Base-by-base conservation (phyloP, 2,888 invertebrate genomes). In the Synanthedon myopaeformis region DNA sequence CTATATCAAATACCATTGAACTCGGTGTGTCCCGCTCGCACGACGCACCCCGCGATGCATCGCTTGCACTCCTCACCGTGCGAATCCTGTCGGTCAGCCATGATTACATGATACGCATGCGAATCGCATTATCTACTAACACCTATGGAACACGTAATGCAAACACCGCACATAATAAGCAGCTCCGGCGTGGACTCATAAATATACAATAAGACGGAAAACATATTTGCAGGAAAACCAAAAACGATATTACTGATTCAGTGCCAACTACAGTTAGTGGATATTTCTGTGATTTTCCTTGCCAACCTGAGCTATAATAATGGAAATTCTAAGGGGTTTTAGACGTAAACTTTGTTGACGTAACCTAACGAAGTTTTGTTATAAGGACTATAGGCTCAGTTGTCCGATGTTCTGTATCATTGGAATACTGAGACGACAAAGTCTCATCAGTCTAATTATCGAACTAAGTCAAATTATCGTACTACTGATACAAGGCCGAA, bases 1-100 rank as follows among this genome's bases (percentile, higher is more conserved):
- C 85, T 86, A 87, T 83, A 86, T 88, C 84, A 84, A 86, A 86
- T 86, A 86, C 84, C 88, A 85, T 82, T 88, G 88, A 88, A 88
- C 85, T 82, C 79, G 66, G 72, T 68, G 67, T 61, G 71, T 85
- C 85, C 64, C 74, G 61, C 76, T 86, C 78, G 62, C 75, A 69
- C 83, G 59, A 69, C 79, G 77, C 84, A 78, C 74, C 74, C 72
- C 60, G 63, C 64, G 63, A 63, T 76, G 82, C 82, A 79, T 76
- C 70, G 74, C 64, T 67, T 75, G 79, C 77, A 75, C 72, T 76
- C 70, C 64, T 67, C 75, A 72, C 74, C 83, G 83, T 83, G 84
- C 85, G 85, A 85, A 85, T 84, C 85, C 82, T 51, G 82, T 73
- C 76, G 48, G 42, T 41, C 55, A 51, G 52, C 54, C 58, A 50